Percentiles rank a stretch among this genome's conserved stretches.
Conservation (phyloP, 2,113 vertebrate genomes). For the Sander lucioperca region DNA sequence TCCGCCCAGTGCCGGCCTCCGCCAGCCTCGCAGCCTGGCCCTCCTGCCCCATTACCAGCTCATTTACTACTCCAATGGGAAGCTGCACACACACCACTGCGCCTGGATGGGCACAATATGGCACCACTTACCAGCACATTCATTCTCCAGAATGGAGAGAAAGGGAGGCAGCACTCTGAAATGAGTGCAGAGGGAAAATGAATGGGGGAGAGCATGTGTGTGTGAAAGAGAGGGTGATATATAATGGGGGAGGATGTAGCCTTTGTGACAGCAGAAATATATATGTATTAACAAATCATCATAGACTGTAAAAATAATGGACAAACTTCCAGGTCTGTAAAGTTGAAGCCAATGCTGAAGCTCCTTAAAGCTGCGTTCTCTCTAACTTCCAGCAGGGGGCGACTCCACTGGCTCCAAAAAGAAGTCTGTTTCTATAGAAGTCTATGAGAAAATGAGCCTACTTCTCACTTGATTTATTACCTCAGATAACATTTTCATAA, state of each 20-base stretch:
- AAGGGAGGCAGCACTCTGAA: conserved; percentile 46
- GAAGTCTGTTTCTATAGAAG: too few species aligned
- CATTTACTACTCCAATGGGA: conserved; percentile 78
- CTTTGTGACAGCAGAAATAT: conserved; percentile 31
- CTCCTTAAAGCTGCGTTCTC: too few species aligned
- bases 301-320: too few species aligned
- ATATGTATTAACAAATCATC: not conserved
- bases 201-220: conserved; percentile 32
- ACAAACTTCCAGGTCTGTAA: too few species aligned
- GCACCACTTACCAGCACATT: conserved; percentile 79
- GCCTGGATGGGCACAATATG: conserved; percentile 83
- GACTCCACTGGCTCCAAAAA: too few species aligned
- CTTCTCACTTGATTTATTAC: too few species aligned
- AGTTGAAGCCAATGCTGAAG: too few species aligned
- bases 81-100: conserved; percentile 69
- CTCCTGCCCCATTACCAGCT: conserved; percentile 80
- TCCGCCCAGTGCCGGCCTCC: conserved; percentile 62
- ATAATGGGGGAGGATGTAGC: conserved; percentile 2
- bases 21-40: conserved; percentile 57
- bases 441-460: too few species aligned
- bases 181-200: conserved; percentile 55
- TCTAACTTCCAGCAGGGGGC: too few species aligned
- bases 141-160: conserved; percentile 63
- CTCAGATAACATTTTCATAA: too few species aligned
- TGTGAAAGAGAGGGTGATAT: conserved; percentile 28